Conservation (phyloP, 2,888 invertebrate species). For the Lasioglossum malachurum region DNA sequence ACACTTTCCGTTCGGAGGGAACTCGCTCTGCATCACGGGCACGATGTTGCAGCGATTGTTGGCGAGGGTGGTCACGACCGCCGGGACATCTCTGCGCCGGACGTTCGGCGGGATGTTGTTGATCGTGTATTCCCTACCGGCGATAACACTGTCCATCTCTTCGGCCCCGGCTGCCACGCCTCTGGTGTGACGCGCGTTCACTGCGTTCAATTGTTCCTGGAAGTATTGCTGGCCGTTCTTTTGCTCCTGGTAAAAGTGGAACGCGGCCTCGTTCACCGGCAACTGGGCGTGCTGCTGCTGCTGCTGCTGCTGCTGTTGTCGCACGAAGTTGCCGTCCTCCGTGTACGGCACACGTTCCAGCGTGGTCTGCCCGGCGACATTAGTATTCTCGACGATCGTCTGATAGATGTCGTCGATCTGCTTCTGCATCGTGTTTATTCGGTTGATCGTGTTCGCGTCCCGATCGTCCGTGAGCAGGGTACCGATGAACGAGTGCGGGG, state of each 20-base stretch:
- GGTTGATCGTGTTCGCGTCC: constrained; percentile 79
- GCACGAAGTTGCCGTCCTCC: constrained; percentile 72
- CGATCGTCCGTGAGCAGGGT: constrained; percentile 50
- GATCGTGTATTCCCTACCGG: constrained; percentile 49
- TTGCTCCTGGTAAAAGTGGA: constrained; percentile 74
- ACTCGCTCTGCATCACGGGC: constrained; percentile 51
- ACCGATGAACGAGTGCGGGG: constrained; percentile 36
- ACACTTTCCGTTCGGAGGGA: constrained; percentile 75
- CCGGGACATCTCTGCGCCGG: constrained; percentile 41
- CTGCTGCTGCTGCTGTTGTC: constrained; percentile 45
- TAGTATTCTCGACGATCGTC: constrained; percentile 80
- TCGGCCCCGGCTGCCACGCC: constrained; percentile 75
- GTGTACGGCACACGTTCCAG: constrained; percentile 76
- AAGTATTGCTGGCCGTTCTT: constrained; percentile 74
- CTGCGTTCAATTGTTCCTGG: constrained; percentile 68
- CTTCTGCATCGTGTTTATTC: constrained; percentile 82
- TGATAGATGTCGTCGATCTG: constrained; percentile 83
- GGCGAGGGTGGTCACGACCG: constrained; percentile 46
- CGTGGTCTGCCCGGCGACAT: constrained; percentile 68
- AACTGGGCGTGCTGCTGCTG: constrained; percentile 46
- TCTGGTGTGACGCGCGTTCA: constrained; percentile 74
- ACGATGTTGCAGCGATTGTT: constrained; percentile 76
- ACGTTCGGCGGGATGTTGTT: constrained; percentile 54
- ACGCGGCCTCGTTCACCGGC: constrained; percentile 52
- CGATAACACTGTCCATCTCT: constrained; percentile 50